Evolutionary conservation across 2,113 vertebrate genomes (phyloP).

Genomic region (Hydropotes inermis): DNA sequence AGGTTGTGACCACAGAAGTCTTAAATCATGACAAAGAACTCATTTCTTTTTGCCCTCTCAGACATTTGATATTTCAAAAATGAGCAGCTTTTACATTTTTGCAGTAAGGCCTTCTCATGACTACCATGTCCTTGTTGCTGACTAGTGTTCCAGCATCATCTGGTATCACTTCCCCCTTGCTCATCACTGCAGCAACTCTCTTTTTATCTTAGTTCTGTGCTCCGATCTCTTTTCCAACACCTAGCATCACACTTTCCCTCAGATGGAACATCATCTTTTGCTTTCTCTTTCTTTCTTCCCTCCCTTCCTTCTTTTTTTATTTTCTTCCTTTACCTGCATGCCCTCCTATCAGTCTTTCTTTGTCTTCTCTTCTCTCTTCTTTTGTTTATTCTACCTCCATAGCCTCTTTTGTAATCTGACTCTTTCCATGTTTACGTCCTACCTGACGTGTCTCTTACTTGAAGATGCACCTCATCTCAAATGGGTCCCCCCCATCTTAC

Average conservation of each 20-base stretch:
- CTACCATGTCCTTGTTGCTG: not conserved
- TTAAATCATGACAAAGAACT: not conserved
- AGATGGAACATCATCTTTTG: no score
- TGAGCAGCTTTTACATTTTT: not conserved
- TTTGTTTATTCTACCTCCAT: not conserved
- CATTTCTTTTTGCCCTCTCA: not conserved
- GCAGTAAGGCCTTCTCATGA: not conserved
- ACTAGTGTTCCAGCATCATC: not conserved
- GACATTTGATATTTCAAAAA: not conserved
- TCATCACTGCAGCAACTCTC: not conserved
- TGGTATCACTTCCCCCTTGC: not conserved
- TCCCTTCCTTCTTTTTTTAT: no score
- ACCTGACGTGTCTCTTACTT: not conserved
- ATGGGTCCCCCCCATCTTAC: not conserved
- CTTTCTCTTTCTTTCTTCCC: rapidly evolving
- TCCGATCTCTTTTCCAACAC: not conserved
- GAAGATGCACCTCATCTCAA: not conserved
- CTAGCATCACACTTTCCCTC: not conserved
- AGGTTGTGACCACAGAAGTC: not conserved
- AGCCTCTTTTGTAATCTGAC: not conserved
- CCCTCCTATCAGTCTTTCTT: not conserved
- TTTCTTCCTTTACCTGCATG: not conserved
- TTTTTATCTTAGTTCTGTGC: not conserved
- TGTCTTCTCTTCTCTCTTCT: no score
- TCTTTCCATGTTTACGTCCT: not conserved